Evolutionary conservation across 2,888 invertebrate genomes (phyloP), one percentile per base, ranked within the genome.

Genomic region (Lutraria lutraria): DNA sequence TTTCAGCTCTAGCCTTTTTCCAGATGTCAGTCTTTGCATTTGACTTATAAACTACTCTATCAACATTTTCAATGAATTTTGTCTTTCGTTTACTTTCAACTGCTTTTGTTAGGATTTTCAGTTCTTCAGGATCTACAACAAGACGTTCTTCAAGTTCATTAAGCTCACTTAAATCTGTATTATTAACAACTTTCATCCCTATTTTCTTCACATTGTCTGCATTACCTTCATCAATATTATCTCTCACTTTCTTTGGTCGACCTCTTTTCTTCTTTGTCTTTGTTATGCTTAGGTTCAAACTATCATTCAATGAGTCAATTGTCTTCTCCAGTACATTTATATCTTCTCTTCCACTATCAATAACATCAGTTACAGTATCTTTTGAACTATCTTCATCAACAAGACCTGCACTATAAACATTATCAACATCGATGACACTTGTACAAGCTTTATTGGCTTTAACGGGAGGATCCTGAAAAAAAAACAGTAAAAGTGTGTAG

Each of bases 21-120:
- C 43, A n/a, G 2, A 53, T 53, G 16, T 21, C 53, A 53, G 53
- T 25, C 63, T 25, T n/a, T 4, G 63, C 25, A n/a, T 68, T n/a
- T 4, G 63, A 25, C 63, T 68, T 68, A n/a, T n/a, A 25, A n/a
- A 68, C 25, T 25, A 68, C 80, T 80, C 80, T 85, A 25, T 80
- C 85, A 56, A 53, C 25, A 13, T 85, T 85, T 29, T 85, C 85
- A 31, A 85, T 76, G 56, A 54, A 85, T 54, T 85, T 85, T 60
- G 85, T 60, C 76, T 52, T 85, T 60, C 85, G 56, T 43, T 56
- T 79, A 60, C 80, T 85, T 80, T 85, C 85, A 6, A 85, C 85
- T 31, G 85, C 80, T 13, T 80, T 21, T n/a, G 34, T 31, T 29
- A 85, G 29, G 4, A 0, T 25, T 54, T 31, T 31, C 31, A 79